Evolutionary conservation across 2,797 vertebrate species (phyloP), one percentile per base, ranked within the genome.

Genomic region (Lophius americanus): DNA sequence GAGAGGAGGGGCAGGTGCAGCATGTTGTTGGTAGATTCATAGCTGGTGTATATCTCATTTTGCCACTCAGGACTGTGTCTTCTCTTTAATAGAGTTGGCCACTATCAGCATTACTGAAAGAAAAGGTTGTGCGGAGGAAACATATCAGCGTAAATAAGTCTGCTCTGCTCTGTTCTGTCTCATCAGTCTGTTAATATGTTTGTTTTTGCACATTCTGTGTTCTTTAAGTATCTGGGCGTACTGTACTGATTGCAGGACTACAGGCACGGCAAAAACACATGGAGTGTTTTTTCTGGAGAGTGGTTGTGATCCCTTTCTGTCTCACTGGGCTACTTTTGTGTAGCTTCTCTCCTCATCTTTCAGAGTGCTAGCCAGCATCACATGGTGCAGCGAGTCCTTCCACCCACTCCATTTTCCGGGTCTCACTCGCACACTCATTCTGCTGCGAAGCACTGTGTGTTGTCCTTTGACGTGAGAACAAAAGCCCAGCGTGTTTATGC

Each of bases 401-500:
- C 87, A 74, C 88, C 84, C 86, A 83, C 90, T 88, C 75, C 68
- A 50, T 47, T 70, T 86, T 67, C 67, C 44, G 42, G 23, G 46
- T 62, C 76, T 79, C 68, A 43, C 72, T 38, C 75, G 32, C 63
- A 63, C 66, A 70, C 75, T 71, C 60, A 79, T 81, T 73, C 74
- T 77, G 84, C 80, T 81, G 89, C 84, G 55, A 60, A 80, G 77
- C 79, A 77, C 85, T 90, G 85, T 91, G 88, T 89, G 84, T 85
- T 85, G 82, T 84, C 85, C 67, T 85, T 87, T 88, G 82, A 87
- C 74, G 37, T 12, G 41, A 81, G 81, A 85, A 87, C 85, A 90
- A 88, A 88, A 87, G 84, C 81, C 38, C 69, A 68, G 44, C 81
- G 76, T 79, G 73, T 79, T 79, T 75, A 87, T 74, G 60, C 77